Conservation (phyloP, 2,113 vertebrate species). For the Podiceps cristatus region DNA sequence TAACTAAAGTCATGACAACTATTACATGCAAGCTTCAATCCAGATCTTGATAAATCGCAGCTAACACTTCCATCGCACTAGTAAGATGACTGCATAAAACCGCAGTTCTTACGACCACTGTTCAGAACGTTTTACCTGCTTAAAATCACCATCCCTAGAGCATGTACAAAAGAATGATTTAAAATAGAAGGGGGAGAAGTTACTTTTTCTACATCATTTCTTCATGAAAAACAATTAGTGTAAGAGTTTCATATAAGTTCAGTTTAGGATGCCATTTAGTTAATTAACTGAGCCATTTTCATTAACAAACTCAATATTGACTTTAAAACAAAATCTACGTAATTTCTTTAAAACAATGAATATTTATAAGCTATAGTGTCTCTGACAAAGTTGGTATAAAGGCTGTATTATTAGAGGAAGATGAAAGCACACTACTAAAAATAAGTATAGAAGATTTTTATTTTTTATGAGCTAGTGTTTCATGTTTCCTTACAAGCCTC, state of each 20-base stretch:
- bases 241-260: conserved; percentile 64
- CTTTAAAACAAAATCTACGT: conserved; percentile 71
- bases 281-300: conserved; percentile 78
- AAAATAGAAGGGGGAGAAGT: not conserved
- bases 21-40: not conserved
- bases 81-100: not conserved
- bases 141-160: not conserved
- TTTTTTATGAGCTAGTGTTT: not conserved
- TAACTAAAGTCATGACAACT: not conserved
- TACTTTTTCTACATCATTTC: conserved; percentile 76
- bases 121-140: not conserved
- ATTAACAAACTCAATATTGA: conserved; percentile 79
- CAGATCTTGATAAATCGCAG: not conserved
- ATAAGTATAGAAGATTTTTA: not conserved
- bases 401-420: conserved; percentile 27
- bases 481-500: not conserved
- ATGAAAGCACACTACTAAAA: conserved; percentile 33
- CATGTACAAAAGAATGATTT: not conserved
- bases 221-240: conserved; percentile 72
- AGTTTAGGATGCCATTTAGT: conserved; percentile 70
- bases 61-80: not conserved
- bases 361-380: conserved; percentile 58
- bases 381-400: conserved; percentile 50
- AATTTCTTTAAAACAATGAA: conserved; percentile 65
- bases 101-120: not conserved